These are phyloP conservation scores for Oligia latruncula DNA, from an alignment of 2,888 invertebrate species.

Conservation along the genomic window DNA sequence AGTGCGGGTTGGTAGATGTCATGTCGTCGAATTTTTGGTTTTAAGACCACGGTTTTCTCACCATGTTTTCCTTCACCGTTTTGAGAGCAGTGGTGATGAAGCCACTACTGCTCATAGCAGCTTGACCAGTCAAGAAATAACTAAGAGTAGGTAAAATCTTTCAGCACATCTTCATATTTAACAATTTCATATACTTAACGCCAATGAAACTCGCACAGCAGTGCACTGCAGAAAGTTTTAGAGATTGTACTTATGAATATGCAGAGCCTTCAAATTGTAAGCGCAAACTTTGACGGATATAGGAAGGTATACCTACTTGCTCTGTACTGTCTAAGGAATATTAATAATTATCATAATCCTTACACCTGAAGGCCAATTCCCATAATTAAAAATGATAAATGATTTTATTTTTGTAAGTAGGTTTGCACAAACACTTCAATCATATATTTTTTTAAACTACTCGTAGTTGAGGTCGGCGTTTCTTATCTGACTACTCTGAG, in stretches of 20 bases:
- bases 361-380: background rate
- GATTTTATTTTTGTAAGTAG: no score
- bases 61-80: background rate
- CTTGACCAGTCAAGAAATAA: slow-evolving; percentile 1
- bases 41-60: background rate
- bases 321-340: slow-evolving; percentile 29
- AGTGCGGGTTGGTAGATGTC: background rate
- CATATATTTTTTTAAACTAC: no score
- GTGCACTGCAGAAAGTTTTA: slow-evolving; percentile 64
- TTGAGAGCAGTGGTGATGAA: background rate
- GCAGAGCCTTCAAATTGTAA: slow-evolving; percentile 69
- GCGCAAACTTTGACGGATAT: slow-evolving; percentile 66
- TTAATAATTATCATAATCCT: slow-evolving; percentile 13
- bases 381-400: background rate
- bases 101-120: background rate
- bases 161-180: slow-evolving; percentile 27
- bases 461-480: no score
- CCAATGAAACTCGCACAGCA: slow-evolving; percentile 49
- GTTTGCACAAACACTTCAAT: no score
- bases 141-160: slow-evolving; percentile 1
- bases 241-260: slow-evolving; percentile 70
- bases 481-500: no score
- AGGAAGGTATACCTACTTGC: slow-evolving; percentile 20
- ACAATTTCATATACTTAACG: slow-evolving; percentile 53
- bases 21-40: background rate